Percentiles rank a stretch among this genome's conserved stretches.
These are phyloP conservation scores for Drosophila siamana DNA, from an alignment of 2,888 invertebrate genomes.

Conservation along the genomic window DNA sequence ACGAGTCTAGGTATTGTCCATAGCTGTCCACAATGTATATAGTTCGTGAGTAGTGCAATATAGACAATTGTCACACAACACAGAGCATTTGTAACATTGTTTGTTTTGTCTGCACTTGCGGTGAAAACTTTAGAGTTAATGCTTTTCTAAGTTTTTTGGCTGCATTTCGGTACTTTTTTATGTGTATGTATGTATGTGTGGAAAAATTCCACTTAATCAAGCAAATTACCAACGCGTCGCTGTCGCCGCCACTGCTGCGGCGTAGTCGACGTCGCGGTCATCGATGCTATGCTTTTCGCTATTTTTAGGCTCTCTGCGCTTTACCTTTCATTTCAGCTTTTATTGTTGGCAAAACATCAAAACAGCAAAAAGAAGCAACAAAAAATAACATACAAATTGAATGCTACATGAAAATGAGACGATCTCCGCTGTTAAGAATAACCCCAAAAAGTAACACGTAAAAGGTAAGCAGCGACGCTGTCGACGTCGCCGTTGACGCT, in stretches of 20 bases:
- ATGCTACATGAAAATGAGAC: conserved; percentile 72
- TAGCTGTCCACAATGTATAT: not conserved
- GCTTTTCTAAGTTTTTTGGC: conserved; percentile 21
- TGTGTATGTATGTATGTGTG: conserved; percentile 18
- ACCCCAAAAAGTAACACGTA: conserved; percentile 74
- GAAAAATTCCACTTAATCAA: conserved; percentile 77
- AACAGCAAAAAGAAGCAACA: conserved; percentile 30
- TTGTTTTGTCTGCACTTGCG: conserved; percentile 19
- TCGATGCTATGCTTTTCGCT: conserved; percentile 57
- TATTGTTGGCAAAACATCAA: conserved; percentile 70
- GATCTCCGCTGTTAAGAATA: conserved; percentile 67
- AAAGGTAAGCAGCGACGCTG: conserved; percentile 63
- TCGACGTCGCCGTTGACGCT: conserved; percentile 36
- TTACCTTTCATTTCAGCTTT: conserved; percentile 62
- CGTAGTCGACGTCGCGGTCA: conserved; percentile 36
- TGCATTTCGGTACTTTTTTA: conserved; percentile 47
- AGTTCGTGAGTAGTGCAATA: not conserved
- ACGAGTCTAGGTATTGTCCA: conserved; percentile 23
- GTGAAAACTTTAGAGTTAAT: conserved; percentile 23
- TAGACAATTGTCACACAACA: conserved; percentile 6
- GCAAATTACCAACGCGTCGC: conserved; percentile 75
- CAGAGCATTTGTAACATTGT: conserved; percentile 14
- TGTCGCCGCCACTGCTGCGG: conserved; percentile 3
- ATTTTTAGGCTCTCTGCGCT: conserved; percentile 69
- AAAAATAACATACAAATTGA: conserved; percentile 49